Base-by-base conservation (phyloP, 2,113 vertebrate genomes). In the Mustela nigripes region DNA sequence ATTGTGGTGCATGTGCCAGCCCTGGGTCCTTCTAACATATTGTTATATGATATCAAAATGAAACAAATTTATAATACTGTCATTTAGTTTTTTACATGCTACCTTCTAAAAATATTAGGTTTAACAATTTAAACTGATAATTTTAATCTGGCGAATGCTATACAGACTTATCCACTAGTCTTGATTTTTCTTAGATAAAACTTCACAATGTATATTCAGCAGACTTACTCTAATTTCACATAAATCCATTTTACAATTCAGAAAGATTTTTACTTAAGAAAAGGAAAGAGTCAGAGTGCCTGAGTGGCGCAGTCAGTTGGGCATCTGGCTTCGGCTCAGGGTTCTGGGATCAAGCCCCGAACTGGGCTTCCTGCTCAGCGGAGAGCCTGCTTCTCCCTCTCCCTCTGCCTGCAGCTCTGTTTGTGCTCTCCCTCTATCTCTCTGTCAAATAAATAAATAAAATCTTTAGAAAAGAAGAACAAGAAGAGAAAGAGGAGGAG, bases 11-110 rank as follows among this genome's bases (percentile, higher is more conserved):
- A 62, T 26, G 24, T 62, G 60, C 24, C 24, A 62, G 60, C 3
- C 21, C 0, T 42, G 33, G 78, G 16, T 28, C 14, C 33, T 96
- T 96, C 53, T 31, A 94, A 96, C 28, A 60, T 36, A 82, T 5
- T 74, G 8, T 73, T 74, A n/a, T 87, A 33, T 76, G 53, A 89
- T 94, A 97, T 45, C 11, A 91, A 90, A 95, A 97, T 92, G 50
- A 96, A 92, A 26, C 15, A 78, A 80, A 69, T 50, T 58, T 83
- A 63, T 42, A 62, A 31, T 31, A 14, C 16, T 71, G 1, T 48
- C 73, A 78, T 78, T 10, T 45, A 11, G 21, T 39, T 56, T 80
- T 80, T 69, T 42, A 67, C 3, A 88, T n/a, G 22, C 9, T 89
- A n/a, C 4, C 76, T 95, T 65, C 53, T 69, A 28, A 65, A 96